A percentile compares a stretch with the other conserved stretches of the same genome.
Evolutionary conservation across 1,140 invertebrate genomes (phyloP).

Genomic region (Polypedilum vanderplanki): DNA sequence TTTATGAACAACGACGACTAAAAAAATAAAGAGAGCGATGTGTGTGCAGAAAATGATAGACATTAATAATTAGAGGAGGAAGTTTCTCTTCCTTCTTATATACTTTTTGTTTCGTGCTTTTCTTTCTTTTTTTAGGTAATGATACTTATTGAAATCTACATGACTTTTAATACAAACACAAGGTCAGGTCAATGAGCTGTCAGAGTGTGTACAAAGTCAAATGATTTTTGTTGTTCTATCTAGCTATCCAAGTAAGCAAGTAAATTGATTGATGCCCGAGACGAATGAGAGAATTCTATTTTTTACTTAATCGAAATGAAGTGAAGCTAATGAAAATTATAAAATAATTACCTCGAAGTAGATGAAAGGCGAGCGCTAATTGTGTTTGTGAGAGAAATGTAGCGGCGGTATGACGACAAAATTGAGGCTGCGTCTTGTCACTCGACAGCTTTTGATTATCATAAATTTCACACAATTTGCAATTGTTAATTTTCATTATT

Average conservation of each 20-base stretch:
- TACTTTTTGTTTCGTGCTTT: neutral
- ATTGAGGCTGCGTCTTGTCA: conserved; percentile 4
- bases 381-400: conserved; percentile 7
- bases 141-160: conserved; percentile 19
- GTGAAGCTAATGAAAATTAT: neutral
- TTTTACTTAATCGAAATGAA: neutral
- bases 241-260: no score
- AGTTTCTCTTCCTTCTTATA: conserved; percentile 20
- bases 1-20: no score
- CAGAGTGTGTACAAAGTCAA: neutral
- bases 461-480: conserved; percentile 27
- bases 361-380: conserved; percentile 18
- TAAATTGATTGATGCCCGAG: neutral
- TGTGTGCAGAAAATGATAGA: conserved; percentile 13
- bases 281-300: neutral
- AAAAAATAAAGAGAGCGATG: no score
- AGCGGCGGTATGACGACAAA: conserved; percentile 21
- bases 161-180: conserved; percentile 13
- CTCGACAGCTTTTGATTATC: conserved; percentile 17
- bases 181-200: conserved; percentile 16
- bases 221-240: no score
- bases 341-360: conserved; percentile 22
- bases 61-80: conserved; percentile 24
- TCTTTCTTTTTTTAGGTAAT: neutral
- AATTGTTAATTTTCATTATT: conserved; percentile 28